Evolutionary conservation across 2,797 vertebrate genomes (phyloP).

Genomic region (Phrynocephalus vlangalii): DNA sequence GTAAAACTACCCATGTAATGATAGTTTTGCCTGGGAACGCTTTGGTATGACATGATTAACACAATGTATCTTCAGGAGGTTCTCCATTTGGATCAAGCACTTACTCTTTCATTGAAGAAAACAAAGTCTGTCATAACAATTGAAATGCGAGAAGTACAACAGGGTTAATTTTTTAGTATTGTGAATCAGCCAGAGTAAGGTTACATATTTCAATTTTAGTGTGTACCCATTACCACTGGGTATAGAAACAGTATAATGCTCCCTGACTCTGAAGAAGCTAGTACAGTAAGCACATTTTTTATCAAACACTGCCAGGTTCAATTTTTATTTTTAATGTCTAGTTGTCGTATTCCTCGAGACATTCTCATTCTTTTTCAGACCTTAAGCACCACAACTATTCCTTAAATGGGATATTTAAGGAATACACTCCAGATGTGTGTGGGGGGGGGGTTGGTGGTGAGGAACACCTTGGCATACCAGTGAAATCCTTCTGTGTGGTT

Average conservation of each 20-base stretch:
- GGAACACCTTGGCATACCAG: too few relatives aligned
- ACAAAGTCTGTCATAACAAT: background rate
- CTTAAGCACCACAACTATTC: background rate
- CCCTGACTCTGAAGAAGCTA: background rate
- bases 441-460: too few relatives aligned
- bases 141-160: background rate
- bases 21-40: conserved; percentile 1
- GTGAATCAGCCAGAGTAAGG: background rate
- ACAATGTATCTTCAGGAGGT: background rate
- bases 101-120: background rate
- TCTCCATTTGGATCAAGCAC: background rate
- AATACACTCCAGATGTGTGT: background rate
- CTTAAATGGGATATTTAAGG: background rate
- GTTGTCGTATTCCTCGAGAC: background rate
- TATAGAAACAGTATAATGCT: background rate
- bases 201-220: background rate
- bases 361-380: background rate
- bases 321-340: background rate
- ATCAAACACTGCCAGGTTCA: background rate
- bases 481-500: background rate
- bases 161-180: background rate
- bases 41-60: conserved; percentile 4
- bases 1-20: conserved; percentile 12
- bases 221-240: background rate
- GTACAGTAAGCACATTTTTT: background rate